phyloP scores from a whole-genome alignment of 53 echinoderm and acorn worm species.

The Hippasteria phrygiana region DNA sequence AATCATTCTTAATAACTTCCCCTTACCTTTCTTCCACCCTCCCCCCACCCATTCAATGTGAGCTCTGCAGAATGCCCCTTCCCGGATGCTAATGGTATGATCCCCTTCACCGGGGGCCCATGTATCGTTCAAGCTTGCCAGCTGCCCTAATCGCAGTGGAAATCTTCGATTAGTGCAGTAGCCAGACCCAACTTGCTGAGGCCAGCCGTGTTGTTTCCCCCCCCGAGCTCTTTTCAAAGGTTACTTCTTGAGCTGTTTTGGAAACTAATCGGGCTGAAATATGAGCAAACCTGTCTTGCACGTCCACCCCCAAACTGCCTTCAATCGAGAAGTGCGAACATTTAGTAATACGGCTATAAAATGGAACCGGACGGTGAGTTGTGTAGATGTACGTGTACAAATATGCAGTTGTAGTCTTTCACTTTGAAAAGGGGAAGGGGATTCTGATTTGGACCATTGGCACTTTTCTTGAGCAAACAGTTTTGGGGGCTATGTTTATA shows the following conservation, averaged over 20 bases:
- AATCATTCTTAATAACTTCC: conserved; percentile 51
- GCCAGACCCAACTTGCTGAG: neutral
- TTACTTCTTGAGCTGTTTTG: neutral
- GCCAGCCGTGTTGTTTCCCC: neutral
- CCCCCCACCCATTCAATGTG: neutral
- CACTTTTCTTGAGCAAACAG: no score
- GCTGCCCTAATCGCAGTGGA: conserved; percentile 50
- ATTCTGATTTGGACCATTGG: no score
- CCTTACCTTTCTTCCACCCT: neutral
- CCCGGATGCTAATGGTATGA: conserved; percentile 39
- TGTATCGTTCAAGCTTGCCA: conserved; percentile 8
- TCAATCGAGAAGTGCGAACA: conserved; percentile 62
- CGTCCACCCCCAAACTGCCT: conserved; percentile 67
- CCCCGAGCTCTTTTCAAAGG: neutral
- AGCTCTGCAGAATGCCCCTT: neutral
- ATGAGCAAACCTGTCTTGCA: conserved; percentile 71
- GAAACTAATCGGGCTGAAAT: neutral
- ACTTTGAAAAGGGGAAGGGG: no score
- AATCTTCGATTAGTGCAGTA: conserved; percentile 52
- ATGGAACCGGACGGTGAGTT: conserved; percentile 70
- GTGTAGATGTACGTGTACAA: neutral
- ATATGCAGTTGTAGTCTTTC: neutral
- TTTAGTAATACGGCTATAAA: conserved; percentile 69
- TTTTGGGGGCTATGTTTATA: no score
- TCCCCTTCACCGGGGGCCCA: neutral